Percentiles rank a stretch among this genome's conserved stretches.
These are phyloP conservation scores for Colius striatus DNA, from an alignment of 2,113 vertebrate genomes.

Conservation along the genomic window DNA sequence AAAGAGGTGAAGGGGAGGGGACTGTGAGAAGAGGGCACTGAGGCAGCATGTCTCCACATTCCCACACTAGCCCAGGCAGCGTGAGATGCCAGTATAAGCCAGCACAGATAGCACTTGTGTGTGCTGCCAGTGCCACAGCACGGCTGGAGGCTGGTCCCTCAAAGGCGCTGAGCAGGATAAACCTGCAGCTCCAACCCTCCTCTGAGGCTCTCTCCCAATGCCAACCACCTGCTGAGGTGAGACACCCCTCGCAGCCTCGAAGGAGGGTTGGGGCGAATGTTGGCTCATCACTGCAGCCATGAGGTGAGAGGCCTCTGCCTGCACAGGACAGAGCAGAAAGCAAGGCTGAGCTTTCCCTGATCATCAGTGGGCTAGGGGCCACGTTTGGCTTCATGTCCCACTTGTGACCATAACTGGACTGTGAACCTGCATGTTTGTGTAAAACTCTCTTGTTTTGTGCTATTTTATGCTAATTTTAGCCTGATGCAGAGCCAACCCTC, in stretches of 20 bases:
- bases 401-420: neutral
- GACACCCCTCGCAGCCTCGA: neutral
- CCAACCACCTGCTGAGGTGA: neutral
- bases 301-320: neutral
- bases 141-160: neutral
- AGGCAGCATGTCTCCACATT: neutral
- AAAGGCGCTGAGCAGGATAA: neutral
- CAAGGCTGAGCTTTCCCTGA: neutral
- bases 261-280: fast-evolving
- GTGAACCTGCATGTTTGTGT: neutral
- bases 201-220: fast-evolving
- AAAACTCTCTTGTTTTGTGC: neutral
- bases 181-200: neutral
- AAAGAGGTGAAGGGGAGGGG: neutral
- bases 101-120: neutral
- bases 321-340: neutral
- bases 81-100: neutral
- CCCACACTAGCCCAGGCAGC: fast-evolving
- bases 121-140: neutral
- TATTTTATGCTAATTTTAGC: neutral
- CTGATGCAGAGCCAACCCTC: neutral
- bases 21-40: neutral
- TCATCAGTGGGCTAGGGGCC: neutral
- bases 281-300: neutral
- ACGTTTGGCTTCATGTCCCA: neutral